A percentile compares a stretch with the other conserved stretches of the same genome.
Conservation (phyloP, 2,113 vertebrate genomes). For the Motacilla tschutschensis region DNA sequence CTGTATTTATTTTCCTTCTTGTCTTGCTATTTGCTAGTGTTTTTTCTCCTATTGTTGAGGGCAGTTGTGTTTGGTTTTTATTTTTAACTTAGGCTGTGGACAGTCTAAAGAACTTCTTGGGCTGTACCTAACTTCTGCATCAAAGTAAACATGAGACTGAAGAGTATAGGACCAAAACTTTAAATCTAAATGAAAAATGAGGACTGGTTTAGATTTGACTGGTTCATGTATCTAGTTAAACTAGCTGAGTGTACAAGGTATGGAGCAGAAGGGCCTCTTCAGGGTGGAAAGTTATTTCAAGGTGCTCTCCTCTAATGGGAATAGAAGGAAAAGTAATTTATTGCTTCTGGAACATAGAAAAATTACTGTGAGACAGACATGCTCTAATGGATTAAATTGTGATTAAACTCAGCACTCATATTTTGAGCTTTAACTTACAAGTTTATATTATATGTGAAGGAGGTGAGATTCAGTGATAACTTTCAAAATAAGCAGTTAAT, state of each 20-base stretch:
- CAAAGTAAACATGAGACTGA: neutral
- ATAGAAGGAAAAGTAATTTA: neutral
- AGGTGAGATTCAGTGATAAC: neutral
- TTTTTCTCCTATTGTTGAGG: neutral
- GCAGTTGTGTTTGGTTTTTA: neutral
- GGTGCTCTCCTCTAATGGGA: neutral
- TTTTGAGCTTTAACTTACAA: neutral
- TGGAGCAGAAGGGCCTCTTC: neutral
- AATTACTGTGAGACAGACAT: neutral
- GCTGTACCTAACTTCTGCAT: neutral
- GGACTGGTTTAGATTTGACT: neutral
- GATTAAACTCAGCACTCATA: neutral
- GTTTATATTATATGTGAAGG: neutral
- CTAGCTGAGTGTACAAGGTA: neutral
- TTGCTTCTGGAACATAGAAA: neutral
- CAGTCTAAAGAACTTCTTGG: neutral
- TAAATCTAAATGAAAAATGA: neutral
- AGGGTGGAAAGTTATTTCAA: neutral
- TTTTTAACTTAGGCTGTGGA: neutral
- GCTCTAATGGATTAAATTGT: neutral
- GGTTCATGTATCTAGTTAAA: neutral
- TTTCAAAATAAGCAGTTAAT: neutral
- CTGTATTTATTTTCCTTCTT: neutral
- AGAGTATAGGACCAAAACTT: neutral
- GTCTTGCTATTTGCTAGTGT: fast-evolving